Conservation (phyloP, 2,888 invertebrate genomes). For the Ptychoptera albimana region DNA sequence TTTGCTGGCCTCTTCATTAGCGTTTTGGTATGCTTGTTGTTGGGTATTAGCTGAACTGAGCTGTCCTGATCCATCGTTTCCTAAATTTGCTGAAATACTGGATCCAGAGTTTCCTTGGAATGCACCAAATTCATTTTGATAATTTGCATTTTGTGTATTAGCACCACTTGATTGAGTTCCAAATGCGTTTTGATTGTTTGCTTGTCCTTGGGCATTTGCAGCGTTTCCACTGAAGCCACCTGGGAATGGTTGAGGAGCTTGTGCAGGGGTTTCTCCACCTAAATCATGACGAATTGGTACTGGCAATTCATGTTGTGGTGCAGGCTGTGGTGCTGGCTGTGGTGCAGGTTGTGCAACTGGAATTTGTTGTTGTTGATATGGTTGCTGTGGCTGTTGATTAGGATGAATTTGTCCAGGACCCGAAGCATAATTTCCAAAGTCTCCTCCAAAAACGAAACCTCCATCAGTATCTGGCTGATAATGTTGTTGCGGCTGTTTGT, state of each 20-base stretch:
- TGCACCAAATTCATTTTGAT: slow-evolving; percentile 12
- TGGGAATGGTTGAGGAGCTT: not conserved
- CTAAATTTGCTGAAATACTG: slow-evolving; percentile 25
- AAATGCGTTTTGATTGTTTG: not conserved
- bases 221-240: not conserved
- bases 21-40: slow-evolving; percentile 17
- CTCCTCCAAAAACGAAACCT: too few species aligned
- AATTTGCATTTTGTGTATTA: slow-evolving; percentile 19
- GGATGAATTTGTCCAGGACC: not conserved
- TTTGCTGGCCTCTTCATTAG: slow-evolving; percentile 13
- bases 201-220: slow-evolving; percentile 1
- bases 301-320: not conserved
- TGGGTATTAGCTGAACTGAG: slow-evolving; percentile 24
- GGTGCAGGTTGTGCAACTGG: not conserved
- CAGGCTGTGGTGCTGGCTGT: too few species aligned
- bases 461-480: too few species aligned
- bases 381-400: not conserved
- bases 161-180: slow-evolving; percentile 15
- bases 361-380: not conserved
- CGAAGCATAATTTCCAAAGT: not conserved
- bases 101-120: slow-evolving; percentile 20
- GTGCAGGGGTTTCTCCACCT: not conserved
- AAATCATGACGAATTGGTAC: not conserved
- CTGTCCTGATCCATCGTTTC: slow-evolving; percentile 23
- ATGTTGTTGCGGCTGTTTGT: too few species aligned